Conservation (phyloP, 2,888 invertebrate species). For the Labia minor region DNA sequence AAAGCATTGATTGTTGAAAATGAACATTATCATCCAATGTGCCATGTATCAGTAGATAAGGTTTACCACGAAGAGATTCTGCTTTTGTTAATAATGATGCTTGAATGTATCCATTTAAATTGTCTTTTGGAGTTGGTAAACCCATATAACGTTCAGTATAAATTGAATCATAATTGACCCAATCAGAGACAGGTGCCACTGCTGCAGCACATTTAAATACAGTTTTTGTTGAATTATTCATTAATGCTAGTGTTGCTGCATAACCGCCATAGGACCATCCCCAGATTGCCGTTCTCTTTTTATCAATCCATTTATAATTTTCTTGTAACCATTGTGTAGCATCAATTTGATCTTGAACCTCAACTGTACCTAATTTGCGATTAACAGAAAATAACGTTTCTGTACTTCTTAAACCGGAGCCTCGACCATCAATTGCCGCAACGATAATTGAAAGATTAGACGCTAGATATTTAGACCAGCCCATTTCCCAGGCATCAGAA, state of each 20-base stretch:
- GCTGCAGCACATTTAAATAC: slow-evolving; percentile 89
- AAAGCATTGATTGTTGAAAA: slow-evolving; percentile 89
- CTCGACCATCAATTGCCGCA: slow-evolving; percentile 82
- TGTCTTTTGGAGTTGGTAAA: slow-evolving; percentile 56
- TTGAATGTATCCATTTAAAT: slow-evolving; percentile 58
- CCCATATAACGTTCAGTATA: slow-evolving; percentile 98
- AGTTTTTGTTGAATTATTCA: slow-evolving; percentile 53
- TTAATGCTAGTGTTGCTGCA: slow-evolving; percentile 77
- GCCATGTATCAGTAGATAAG: slow-evolving; percentile 86
- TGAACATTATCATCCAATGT: slow-evolving; percentile 94
- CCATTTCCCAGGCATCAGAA: slow-evolving; percentile 65
- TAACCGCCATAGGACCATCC: slow-evolving; percentile 99
- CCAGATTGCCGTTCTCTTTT: slow-evolving; percentile 80
- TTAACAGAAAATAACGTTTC: slow-evolving; percentile 72
- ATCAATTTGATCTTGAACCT: slow-evolving; percentile 82
- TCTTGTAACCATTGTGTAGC: slow-evolving; percentile 62
- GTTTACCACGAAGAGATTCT: slow-evolving; percentile 56
- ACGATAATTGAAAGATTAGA: slow-evolving; percentile 75
- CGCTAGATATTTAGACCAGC: slow-evolving; percentile 81
- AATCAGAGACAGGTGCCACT: slow-evolving; percentile 94
- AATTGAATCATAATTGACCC: slow-evolving; percentile 94
- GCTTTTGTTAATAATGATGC: slow-evolving; percentile 65
- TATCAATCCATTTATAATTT: slow-evolving; percentile 61
- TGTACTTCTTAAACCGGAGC: slow-evolving; percentile 77
- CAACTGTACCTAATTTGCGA: slow-evolving; percentile 72